phyloP scores from a whole-genome alignment of 2,113 vertebrate genomes.

The Erpornis zantholeuca region DNA sequence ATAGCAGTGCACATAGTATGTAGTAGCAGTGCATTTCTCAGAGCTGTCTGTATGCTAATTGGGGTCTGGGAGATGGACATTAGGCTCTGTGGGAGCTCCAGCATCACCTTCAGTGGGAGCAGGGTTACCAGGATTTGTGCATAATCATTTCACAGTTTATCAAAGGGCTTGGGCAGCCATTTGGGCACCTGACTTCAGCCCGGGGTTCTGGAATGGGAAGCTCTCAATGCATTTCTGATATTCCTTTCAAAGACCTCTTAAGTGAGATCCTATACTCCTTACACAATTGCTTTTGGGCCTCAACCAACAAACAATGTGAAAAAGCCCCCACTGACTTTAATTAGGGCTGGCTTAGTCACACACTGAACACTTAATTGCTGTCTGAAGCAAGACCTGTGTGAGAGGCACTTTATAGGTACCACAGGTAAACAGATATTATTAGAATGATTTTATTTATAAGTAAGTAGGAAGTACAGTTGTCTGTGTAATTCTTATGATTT shows the following conservation, averaged over 20 bases:
- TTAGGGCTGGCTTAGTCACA: neutral
- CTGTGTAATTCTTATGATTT: neutral
- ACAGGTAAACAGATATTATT: neutral
- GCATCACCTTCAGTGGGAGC: neutral
- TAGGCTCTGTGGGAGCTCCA: neutral
- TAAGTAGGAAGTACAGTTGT: neutral
- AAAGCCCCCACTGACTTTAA: slow-evolving; percentile 27
- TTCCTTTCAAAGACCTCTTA: neutral
- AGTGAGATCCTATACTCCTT: neutral
- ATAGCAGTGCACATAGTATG: no score
- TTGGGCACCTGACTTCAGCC: neutral
- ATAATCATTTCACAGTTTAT: neutral
- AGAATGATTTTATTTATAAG: neutral
- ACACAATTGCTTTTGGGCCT: neutral
- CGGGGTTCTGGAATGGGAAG: neutral
- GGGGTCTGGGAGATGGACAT: neutral
- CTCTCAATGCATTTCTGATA: neutral
- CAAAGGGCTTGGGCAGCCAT: neutral
- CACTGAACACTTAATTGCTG: neutral
- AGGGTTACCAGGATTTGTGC: neutral
- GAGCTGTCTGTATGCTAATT: neutral
- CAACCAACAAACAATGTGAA: neutral
- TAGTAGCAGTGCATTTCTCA: neutral
- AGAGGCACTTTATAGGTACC: neutral
- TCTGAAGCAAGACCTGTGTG: neutral